These are phyloP conservation scores for Lerista edwardsae DNA, from an alignment of 2,797 vertebrate genomes.

Conservation along the genomic window DNA sequence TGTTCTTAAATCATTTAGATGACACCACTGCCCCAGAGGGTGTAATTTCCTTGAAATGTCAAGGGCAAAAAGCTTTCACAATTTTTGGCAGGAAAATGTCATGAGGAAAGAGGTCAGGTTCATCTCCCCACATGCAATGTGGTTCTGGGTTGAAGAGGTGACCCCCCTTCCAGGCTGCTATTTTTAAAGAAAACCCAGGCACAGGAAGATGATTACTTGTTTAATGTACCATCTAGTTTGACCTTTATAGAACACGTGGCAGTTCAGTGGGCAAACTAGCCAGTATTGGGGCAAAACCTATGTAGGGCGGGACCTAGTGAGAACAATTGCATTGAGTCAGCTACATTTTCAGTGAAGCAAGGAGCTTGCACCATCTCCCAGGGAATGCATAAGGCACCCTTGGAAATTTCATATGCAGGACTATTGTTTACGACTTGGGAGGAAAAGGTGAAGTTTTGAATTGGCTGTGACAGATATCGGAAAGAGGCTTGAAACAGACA, in stretches of 20 bases:
- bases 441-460: not conserved
- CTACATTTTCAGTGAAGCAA: not conserved
- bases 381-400: not conserved
- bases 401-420: not conserved
- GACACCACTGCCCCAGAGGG: no score
- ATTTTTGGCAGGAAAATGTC: no score
- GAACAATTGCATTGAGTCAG: not conserved
- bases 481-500: not conserved
- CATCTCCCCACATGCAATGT: no score
- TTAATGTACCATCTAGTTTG: no score
- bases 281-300: no score
- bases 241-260: not conserved
- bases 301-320: not conserved
- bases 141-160: no score
- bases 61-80: no score
- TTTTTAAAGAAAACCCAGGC: no score
- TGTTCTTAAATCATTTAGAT: no score
- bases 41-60: no score
- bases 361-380: not conserved
- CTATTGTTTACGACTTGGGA: not conserved
- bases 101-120: no score
- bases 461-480: not conserved
- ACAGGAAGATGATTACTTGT: not conserved
- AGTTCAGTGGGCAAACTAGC: not conserved
- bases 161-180: no score